Conservation (phyloP, 2,888 invertebrate genomes). For the Harpagoxenus sublaevis region DNA sequence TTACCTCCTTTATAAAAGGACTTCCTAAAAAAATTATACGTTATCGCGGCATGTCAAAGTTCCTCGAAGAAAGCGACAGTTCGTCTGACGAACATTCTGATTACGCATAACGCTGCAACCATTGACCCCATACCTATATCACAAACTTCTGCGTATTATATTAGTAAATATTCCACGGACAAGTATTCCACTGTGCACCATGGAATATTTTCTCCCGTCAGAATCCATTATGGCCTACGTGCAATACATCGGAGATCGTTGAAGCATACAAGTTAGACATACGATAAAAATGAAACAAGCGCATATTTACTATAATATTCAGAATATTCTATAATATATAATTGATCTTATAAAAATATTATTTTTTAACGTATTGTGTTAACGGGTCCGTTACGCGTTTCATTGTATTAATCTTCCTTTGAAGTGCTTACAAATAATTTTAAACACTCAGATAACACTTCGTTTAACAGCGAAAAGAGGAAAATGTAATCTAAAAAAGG, state of each 20-base stretch:
- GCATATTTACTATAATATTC: neutral
- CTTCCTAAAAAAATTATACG: neutral
- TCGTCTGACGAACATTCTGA: neutral
- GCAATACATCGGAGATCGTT: neutral
- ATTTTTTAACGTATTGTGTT: neutral
- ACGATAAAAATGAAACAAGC: neutral
- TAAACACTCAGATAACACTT: no score
- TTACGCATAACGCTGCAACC: neutral
- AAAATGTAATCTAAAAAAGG: neutral
- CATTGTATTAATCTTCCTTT: neutral
- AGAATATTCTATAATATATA: neutral
- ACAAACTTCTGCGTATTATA: neutral
- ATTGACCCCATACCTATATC: conserved; percentile 22
- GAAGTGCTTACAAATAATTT: neutral
- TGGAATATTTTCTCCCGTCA: conserved; percentile 4
- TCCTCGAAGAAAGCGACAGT: neutral
- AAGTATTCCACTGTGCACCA: neutral
- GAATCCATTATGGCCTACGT: neutral
- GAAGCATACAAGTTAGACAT: neutral
- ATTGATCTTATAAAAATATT: neutral
- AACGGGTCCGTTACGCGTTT: neutral
- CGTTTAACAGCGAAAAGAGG: neutral
- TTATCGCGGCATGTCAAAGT: conserved; percentile 18
- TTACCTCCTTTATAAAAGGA: neutral
- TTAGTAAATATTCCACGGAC: neutral